Base-by-base conservation (phyloP, 2,797 vertebrate genomes). In the Pterois miles region DNA sequence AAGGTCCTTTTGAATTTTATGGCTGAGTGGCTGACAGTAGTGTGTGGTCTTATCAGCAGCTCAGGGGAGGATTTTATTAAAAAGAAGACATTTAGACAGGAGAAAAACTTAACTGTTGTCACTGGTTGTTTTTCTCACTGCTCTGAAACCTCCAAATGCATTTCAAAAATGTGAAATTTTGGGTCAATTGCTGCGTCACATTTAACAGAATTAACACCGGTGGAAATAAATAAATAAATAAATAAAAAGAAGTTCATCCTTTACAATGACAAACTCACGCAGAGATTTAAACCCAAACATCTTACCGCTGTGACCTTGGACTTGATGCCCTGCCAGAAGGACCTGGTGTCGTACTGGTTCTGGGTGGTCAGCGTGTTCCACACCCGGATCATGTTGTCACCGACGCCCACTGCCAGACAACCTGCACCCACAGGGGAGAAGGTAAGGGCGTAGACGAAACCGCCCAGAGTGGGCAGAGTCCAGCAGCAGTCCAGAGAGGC, bases 271-370 rank as follows among this genome's bases (percentile, higher is more conserved):
- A 36, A 43, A 46, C 43, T 20, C 43, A 0, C 18, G 1, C 2
- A 3, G 1, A 27, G 20, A 12, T n/a, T 52, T 22, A 16, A 43
- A 14, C 6, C 3, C 3, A 1, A 12, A 69, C 6, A 13, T 59
- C 97, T 95, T 93, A 99, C 98, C 74, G 98, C 96, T 1, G 97
- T 99, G 87, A 99, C 97, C 85, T 99, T 99, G 84, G 97, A 98
- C 88, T 97, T 98, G 89, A 99, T 96, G 63, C 96, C 96, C 78
- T 99, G 98, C 98, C 98, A 99, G 89, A 97, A 97, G 63, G 92
- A 94, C 88, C 94, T 95, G 85, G 96, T 94, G 68, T 99, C 97
- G 9, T 98, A 97, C 36, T 89, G 91, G 87, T 97, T 97, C 87
- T 95, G 96, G 25, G 97, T 84, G 83, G 96, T 95, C 53, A 98